A percentile compares a stretch with the other conserved stretches of the same genome.
phyloP scores from a whole-genome alignment of 2,888 invertebrate species.

The Drosophila aldrichi region DNA sequence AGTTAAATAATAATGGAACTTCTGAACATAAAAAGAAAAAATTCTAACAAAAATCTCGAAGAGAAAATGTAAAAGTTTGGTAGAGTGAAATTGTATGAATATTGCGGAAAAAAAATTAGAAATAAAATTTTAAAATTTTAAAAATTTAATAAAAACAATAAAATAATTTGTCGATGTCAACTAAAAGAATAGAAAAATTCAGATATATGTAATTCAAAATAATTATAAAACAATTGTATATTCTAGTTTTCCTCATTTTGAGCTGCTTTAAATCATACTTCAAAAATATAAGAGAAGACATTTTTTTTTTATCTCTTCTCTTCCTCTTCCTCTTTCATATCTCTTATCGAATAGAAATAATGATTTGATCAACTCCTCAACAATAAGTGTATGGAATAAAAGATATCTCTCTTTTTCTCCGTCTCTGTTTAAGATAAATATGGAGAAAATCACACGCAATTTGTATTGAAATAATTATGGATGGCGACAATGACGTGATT shows the following conservation, averaged over 20 bases:
- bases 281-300: background rate
- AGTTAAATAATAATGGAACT: background rate
- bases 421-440: background rate
- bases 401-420: too few species aligned
- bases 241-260: too few species aligned
- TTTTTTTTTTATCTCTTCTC: too few species aligned
- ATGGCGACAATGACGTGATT: slow-evolving; percentile 18
- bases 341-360: background rate
- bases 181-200: background rate
- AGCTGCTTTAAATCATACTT: too few species aligned
- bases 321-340: too few species aligned
- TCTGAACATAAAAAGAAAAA: background rate
- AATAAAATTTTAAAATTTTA: too few species aligned
- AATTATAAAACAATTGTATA: too few species aligned
- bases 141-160: background rate
- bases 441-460: background rate
- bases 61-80: background rate
- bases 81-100: background rate
- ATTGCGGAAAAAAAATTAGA: too few species aligned
- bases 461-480: background rate
- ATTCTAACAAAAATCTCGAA: background rate
- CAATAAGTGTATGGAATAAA: too few species aligned
- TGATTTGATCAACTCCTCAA: background rate
- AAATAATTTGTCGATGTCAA: background rate
- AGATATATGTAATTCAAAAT: background rate